Evolutionary conservation across 1,140 invertebrate genomes (phyloP), one percentile per base, ranked within the genome.

Genomic region (Solenopsis fugax): DNA sequence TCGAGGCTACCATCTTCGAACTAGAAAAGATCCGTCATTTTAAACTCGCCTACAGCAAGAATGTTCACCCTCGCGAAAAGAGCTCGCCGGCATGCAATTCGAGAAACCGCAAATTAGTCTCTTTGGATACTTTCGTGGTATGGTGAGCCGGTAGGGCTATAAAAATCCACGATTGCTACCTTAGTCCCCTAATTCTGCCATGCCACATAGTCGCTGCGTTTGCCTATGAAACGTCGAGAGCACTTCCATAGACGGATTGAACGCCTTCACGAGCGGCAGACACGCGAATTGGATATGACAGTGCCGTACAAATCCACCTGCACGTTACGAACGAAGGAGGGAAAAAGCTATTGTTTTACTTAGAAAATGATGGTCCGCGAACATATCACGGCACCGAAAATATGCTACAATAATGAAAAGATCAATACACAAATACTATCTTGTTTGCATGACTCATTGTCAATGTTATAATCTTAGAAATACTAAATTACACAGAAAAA

Each of bases 121-220:
- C 81, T 86, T 84, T 48, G 67, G 64, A 29, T 73, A 73, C 69
- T 87, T 84, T 58, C 69, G 58, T 48, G 54, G 16, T 80, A 72
- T n/a, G 34, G 54, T 58, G 86, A 56, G 16, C 45, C 72, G 85
- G 82, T 71, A 85, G 60, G 78, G 50, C 87, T 85, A 73, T 88
- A 80, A 89, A 92, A 92, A 90, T 90, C 84, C 90, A 84, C 87
- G 89, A 92, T 91, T 89, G 91, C 85, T 87, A 87, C 89, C 60
- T 82, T 62, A 41, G 78, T 87, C 86, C 69, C 37, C 69, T 87
- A 87, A 87, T 87, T 73, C 82, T 65, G 65, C 34, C 56, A 52
- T 65, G 58, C 48, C 21, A 65, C 62, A 12, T 76, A 78, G 82
- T 77, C 60, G 18, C 58, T 21, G 50, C 52, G 41, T 18, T 86